These are phyloP conservation scores for Hydropsyche betteni DNA, from an alignment of 2,888 invertebrate species.

Conservation along the genomic window DNA sequence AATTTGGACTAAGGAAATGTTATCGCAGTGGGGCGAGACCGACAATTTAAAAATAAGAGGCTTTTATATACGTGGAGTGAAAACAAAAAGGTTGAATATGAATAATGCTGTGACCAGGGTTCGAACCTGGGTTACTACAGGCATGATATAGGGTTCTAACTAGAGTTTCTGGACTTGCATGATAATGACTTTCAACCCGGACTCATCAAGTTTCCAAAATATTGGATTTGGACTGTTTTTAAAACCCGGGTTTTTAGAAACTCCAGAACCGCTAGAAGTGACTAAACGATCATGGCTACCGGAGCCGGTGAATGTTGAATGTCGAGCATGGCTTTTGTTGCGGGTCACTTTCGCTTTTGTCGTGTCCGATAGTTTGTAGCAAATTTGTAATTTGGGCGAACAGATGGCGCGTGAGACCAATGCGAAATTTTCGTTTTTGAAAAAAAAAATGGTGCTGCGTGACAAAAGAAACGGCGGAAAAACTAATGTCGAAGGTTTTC, in stretches of 20 bases:
- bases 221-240: no score
- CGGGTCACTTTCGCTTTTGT: constrained; percentile 5
- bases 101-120: constrained; percentile 73
- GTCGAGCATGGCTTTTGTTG: background rate
- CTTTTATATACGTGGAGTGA: no score
- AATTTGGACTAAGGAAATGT: constrained; percentile 18
- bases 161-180: constrained; percentile 70
- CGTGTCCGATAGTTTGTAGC: background rate
- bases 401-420: no score
- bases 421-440: background rate
- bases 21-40: background rate
- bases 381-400: no score
- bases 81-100: background rate
- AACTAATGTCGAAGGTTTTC: constrained; percentile 24
- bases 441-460: background rate
- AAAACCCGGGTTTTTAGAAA: no score
- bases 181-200: constrained; percentile 73
- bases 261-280: constrained; percentile 53
- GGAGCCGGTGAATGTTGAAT: constrained; percentile 41
- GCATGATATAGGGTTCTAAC: constrained; percentile 77
- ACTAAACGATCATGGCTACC: constrained; percentile 56
- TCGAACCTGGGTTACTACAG: constrained; percentile 82
- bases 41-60: background rate
- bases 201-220: no score
- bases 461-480: constrained; percentile 9